A percentile compares a stretch with the other conserved stretches of the same genome.
These are phyloP conservation scores for Pavo muticus DNA, from an alignment of 2,113 vertebrate genomes.

Conservation along the genomic window DNA sequence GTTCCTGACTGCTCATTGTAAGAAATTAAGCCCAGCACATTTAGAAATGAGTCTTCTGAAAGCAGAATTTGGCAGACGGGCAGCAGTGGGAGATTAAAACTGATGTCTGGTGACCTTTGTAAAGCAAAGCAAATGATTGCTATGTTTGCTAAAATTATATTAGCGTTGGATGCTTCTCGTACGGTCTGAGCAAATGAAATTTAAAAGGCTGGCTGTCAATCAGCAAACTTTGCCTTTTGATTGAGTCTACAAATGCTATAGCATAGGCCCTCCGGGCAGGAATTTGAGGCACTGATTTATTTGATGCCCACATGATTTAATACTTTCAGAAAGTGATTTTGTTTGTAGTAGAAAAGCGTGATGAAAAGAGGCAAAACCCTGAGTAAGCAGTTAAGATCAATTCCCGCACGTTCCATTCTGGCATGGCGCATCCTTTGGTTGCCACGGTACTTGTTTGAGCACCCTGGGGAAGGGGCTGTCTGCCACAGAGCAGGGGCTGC, in stretches of 20 bases:
- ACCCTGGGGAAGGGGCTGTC: not conserved
- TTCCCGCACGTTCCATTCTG: not conserved
- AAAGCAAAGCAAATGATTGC: constrained; percentile 50
- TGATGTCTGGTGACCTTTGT: constrained; percentile 51
- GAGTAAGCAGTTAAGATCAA: not conserved
- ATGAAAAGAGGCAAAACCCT: constrained; percentile 1
- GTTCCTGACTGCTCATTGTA: not conserved
- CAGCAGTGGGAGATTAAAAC: constrained; percentile 16
- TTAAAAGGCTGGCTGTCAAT: constrained; percentile 24
- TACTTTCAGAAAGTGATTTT: not conserved
- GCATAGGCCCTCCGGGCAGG: not conserved
- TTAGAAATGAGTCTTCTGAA: not conserved
- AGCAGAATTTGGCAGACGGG: not conserved
- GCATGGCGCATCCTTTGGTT: not conserved
- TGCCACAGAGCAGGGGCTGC: not conserved
- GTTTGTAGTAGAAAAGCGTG: not conserved
- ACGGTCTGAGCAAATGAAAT: constrained; percentile 19
- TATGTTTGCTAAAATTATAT: constrained; percentile 24
- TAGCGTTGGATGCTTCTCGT: constrained; percentile 50
- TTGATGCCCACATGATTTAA: not conserved
- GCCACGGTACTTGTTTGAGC: not conserved
- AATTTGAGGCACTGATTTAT: not conserved
- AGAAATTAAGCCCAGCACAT: not conserved
- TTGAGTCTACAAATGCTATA: constrained; percentile 10
- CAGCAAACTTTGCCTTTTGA: constrained; percentile 35